Evolutionary conservation across 2,888 invertebrate species (phyloP).

Genomic region (Phalangium opilio): DNA sequence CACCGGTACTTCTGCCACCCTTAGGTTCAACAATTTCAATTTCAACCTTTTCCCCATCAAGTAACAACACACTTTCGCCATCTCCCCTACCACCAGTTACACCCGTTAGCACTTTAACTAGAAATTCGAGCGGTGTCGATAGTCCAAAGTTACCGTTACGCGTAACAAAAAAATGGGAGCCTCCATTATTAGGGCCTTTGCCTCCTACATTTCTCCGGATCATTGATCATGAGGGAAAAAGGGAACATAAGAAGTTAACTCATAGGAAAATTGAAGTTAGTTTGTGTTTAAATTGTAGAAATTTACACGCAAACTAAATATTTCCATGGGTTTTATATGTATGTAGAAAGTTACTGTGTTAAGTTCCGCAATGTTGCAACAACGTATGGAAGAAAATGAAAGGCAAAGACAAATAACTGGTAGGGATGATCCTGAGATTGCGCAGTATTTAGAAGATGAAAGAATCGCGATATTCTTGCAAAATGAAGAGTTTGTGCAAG

Average conservation of each 20-base stretch:
- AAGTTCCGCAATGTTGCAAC: slow-evolving; percentile 29
- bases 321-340: no score
- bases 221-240: slow-evolving; percentile 5
- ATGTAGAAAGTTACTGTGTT: slow-evolving; percentile 16
- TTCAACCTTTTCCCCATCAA: no score
- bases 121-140: not conserved
- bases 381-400: slow-evolving; percentile 35
- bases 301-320: no score
- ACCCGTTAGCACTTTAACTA: not conserved
- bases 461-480: slow-evolving; percentile 69
- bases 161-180: slow-evolving; percentile 52
- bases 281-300: no score
- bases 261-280: no score
- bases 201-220: slow-evolving; percentile 63
- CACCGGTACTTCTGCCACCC: no score
- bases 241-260: slow-evolving; percentile 1
- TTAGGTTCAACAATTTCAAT: no score
- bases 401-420: slow-evolving; percentile 27
- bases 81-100: not conserved
- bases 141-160: slow-evolving; percentile 23
- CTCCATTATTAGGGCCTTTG: slow-evolving; percentile 56
- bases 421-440: slow-evolving; percentile 32
- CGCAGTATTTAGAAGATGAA: slow-evolving; percentile 62
- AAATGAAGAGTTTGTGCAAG: slow-evolving; percentile 78
- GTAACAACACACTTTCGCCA: not conserved